These are phyloP conservation scores for Limanda limanda DNA, from an alignment of 2,113 vertebrate species.

Conservation along the genomic window DNA sequence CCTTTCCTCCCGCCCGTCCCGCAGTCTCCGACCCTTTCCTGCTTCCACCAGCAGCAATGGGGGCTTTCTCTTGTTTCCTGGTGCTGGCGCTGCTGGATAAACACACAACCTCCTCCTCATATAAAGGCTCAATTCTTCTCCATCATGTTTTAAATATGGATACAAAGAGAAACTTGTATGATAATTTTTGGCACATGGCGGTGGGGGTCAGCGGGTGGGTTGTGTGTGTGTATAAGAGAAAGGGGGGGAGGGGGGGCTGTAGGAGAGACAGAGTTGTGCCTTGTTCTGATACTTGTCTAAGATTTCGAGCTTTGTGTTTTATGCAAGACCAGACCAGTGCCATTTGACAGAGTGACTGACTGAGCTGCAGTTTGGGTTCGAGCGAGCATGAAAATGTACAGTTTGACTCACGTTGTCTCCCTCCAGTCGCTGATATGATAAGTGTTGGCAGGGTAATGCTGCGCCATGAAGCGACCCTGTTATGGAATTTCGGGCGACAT, in stretches of 20 bases:
- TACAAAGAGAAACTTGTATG: conserved; percentile 87
- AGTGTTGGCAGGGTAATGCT: conserved; percentile 45
- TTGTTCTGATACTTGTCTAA: conserved; percentile 81
- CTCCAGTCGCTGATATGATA: conserved; percentile 55
- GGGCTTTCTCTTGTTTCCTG: conserved; percentile 83
- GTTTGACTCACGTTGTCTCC: conserved; percentile 43
- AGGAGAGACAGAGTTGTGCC: conserved; percentile 79
- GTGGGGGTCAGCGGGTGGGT: conserved; percentile 66
- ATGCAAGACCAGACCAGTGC: conserved; percentile 61
- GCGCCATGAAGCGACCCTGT: conserved; percentile 47
- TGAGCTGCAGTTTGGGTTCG: conserved; percentile 49
- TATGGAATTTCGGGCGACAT: conserved; percentile 52
- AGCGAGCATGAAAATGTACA: conserved; percentile 58
- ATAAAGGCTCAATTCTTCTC: conserved; percentile 86
- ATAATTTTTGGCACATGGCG: conserved; percentile 85
- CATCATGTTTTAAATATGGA: conserved; percentile 84
- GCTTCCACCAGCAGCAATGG: conserved; percentile 76
- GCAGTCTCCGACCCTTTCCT: conserved; percentile 76
- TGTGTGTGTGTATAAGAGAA: conserved; percentile 14
- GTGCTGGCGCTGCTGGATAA: conserved; percentile 82
- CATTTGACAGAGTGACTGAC: conserved; percentile 59
- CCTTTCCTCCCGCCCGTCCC: conserved; percentile 55
- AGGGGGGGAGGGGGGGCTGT: not conserved
- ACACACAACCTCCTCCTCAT: conserved; percentile 78
- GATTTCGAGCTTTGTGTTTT: conserved; percentile 72